Base-by-base conservation (phyloP, 1,140 invertebrate species). In the Argopecten irradians region DNA sequence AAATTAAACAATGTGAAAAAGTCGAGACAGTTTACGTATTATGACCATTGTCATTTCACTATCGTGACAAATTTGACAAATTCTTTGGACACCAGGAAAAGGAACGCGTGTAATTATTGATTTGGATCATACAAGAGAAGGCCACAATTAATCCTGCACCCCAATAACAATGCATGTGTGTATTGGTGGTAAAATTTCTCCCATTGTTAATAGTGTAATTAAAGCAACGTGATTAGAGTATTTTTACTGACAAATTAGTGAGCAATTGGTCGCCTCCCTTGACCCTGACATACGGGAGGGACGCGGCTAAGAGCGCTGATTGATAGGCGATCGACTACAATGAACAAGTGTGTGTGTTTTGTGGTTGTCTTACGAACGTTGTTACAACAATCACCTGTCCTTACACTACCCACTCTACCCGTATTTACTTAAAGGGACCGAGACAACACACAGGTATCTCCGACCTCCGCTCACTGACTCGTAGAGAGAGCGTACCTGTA, bases 201-300 rank as follows among this genome's bases (percentile, higher is more conserved):
- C 2, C 13, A 71, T 71, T 71, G 55, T 71, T 71, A 71, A 71
- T 71, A 28, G 22, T 11, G 19, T 71, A 71, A 71, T 71, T 71
- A 71, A 28, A n/a, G n/a, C n/a, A 71, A n/a, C n/a, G n/a, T n/a
- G 1, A 71, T 71, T 71, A 71, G 22, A 71, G 22, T 28, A 71
- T 71, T 71, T 39, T n/a, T 71, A 71, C 55, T 71, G 55, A 71
- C 55, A 71, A n/a, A n/a, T 71, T 71, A 71, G 55, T 71, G 55
- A 71, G 55, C 55, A 11, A 28, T 28, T 7, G 22, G 55, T 71
- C 55, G n/a, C 55, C 55, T 71, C 55, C 55, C 55, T 71, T 71
- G 55, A 71, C 55, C 55, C 55, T 11, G 55, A 71, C 5, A n/a
- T 71, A 71, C 28, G 14, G 55, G 55, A 71, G 55, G 11, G 22